A percentile compares a stretch with the other conserved stretches of the same genome.
Evolutionary conservation across 2,797 vertebrate species (phyloP).

Genomic region (Oceanodroma leucorhoa): DNA sequence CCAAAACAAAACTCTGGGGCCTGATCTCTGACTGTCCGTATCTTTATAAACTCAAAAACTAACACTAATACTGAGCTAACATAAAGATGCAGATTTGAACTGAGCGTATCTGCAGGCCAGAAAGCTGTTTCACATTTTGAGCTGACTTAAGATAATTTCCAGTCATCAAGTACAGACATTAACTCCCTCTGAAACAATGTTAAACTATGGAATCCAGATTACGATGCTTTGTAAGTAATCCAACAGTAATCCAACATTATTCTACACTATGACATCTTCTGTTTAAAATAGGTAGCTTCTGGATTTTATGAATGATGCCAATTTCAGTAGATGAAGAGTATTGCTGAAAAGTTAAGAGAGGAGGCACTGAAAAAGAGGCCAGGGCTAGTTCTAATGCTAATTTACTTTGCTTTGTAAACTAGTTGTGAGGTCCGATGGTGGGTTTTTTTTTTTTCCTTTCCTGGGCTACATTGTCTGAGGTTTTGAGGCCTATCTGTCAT

Average conservation of each 20-base stretch:
- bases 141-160: background rate
- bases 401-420: conserved; percentile 81
- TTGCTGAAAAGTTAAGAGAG: conserved; percentile 2
- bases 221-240: background rate
- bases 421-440: conserved; percentile 78
- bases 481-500: conserved; percentile 85
- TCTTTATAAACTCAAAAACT: background rate
- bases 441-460: conserved; percentile 27
- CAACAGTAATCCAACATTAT: background rate
- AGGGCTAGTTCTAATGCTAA: conserved; percentile 82
- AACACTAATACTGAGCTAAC: background rate
- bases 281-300: background rate
- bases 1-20: background rate
- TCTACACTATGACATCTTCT: background rate
- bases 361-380: background rate
- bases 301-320: background rate
- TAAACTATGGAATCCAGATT: background rate
- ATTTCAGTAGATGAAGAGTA: background rate
- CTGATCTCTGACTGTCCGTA: background rate
- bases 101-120: background rate
- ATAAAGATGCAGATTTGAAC: background rate
- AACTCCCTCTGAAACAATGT: background rate
- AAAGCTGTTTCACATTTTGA: background rate
- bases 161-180: background rate
- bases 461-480: conserved; percentile 80